Base-by-base conservation (phyloP, 2,113 vertebrate genomes). In the Sinocyclocheilus anshuiensis region DNA sequence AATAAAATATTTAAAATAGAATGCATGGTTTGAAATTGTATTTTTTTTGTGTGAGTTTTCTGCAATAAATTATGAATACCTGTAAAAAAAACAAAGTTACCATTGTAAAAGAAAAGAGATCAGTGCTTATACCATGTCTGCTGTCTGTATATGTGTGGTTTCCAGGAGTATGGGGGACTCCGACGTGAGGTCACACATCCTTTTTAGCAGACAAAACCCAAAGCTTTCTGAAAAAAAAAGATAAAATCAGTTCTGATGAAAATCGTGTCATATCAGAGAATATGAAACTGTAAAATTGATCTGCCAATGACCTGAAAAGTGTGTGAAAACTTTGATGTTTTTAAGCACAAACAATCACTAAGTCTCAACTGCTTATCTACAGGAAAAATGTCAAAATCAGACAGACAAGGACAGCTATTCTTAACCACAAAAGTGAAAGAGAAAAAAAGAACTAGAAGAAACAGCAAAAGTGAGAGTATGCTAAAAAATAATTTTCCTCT, bases 401-500 rank as follows among this genome's bases (percentile, higher is more conserved):
- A 20, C 36, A 26, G 11, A 77, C 10, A 55, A n/a, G 9, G 4
- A 15, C 5, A 83, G 11, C 9, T 33, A 71, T 71, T 82, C n/a
- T 82, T 20, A 22, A 53, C 45, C 45, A 69, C 67, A 26, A 36
- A 77, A n/a, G 20, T 79, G 29, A 79, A 79, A 61, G 53, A 78
- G 29, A 5, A 59, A 63, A 33, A 80, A 39, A 39, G 6, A 77
- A 77, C 45, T 6, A 29, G 36, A 78, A 61, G 57, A 63, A 33
- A 42, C 33, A 16, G 15, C 33, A 81, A 81, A 50, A 67, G 36
- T 45, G 78, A 81, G 10, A 39, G 7, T 45, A 45, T 9, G 55
- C 11, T 65, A 26, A 81, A 81, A 45, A 48, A 6, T 15, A 1
- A 0, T 6, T n/a, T 83, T 33, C 45, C 26, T 36, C 7, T 24